A percentile compares a stretch with the other conserved stretches of the same genome.
Evolutionary conservation across 2,113 vertebrate species (phyloP).

Genomic region (Noturus placidus): DNA sequence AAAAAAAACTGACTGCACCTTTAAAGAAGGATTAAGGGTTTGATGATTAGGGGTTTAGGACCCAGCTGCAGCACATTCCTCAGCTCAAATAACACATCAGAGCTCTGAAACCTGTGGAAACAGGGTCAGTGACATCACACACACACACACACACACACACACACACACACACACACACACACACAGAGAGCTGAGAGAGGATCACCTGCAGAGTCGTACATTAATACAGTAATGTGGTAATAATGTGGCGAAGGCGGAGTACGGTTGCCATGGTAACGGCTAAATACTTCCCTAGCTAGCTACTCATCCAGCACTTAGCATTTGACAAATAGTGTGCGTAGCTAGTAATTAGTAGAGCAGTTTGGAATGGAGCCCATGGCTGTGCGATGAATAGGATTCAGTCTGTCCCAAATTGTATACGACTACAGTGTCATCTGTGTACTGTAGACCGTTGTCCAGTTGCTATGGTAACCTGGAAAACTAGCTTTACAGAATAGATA

Average conservation of each 20-base stretch:
- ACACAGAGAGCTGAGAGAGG: background rate
- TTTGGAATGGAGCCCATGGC: background rate
- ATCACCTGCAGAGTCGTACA: background rate
- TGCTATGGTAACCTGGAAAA: background rate
- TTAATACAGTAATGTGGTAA: background rate
- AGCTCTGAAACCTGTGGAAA: background rate
- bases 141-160: background rate
- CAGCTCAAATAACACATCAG: background rate
- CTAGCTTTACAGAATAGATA: background rate
- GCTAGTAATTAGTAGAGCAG: background rate
- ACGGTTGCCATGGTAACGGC: background rate
- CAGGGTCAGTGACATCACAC: background rate
- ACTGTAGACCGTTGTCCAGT: background rate
- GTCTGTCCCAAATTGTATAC: background rate
- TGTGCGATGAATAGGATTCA: background rate
- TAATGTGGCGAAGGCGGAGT: background rate
- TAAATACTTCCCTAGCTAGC: background rate
- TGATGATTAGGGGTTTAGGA: background rate
- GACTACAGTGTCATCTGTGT: too few species aligned
- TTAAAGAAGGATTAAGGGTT: background rate
- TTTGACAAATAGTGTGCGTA: background rate
- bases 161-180: background rate
- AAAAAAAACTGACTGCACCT: background rate
- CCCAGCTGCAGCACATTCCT: background rate
- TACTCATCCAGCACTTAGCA: too few species aligned